Conservation (phyloP, 1,140 invertebrate species). For the Aphis craccivora region DNA sequence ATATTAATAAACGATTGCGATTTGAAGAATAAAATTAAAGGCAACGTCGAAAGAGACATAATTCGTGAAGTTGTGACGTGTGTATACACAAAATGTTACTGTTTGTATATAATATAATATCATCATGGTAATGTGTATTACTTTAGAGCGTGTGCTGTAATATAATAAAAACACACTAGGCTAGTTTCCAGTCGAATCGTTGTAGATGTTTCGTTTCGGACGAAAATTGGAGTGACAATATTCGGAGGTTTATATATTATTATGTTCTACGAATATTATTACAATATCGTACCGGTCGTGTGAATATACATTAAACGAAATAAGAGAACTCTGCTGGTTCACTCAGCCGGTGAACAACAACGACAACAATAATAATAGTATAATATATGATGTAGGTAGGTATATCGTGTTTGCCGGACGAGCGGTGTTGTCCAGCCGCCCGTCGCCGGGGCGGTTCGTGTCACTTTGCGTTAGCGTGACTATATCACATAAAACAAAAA, state of each 20-base stretch:
- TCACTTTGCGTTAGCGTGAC: slow-evolving; percentile 31
- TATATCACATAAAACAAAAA: neutral
- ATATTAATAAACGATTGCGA: neutral
- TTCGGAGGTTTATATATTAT: neutral
- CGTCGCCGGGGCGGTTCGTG: neutral
- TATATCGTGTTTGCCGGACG: neutral
- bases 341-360: neutral
- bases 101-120: neutral
- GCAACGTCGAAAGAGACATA: neutral
- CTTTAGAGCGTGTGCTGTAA: neutral
- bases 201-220: neutral
- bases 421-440: neutral
- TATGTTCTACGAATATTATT: neutral
- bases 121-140: neutral
- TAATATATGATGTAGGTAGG: neutral
- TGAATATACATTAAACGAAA: neutral
- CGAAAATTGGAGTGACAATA: neutral
- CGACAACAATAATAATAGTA: neutral
- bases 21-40: neutral
- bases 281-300: neutral
- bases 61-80: neutral
- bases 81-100: neutral
- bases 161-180: neutral
- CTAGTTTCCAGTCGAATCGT: neutral
- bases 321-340: neutral